Evolutionary conservation across 1,140 invertebrate species (phyloP).

Genomic region (Aleiodes sp.): DNA sequence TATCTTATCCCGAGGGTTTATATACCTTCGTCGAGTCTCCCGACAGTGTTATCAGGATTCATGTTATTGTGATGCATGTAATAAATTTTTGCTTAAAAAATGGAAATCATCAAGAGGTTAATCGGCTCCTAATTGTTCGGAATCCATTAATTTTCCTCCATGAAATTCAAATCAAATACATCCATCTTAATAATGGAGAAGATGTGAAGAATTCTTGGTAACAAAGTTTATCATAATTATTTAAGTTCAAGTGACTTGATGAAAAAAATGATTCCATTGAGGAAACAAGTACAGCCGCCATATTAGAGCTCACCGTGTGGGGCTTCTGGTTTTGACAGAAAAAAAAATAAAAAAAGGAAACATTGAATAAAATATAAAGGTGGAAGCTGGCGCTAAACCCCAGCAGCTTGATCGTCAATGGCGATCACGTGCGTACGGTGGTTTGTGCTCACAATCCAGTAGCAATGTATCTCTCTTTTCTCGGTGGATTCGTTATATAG

Average conservation of each 20-base stretch:
- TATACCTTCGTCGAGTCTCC: not conserved
- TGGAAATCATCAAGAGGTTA: no score
- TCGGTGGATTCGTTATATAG: not conserved
- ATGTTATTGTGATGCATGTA: no score
- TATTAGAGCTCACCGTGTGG: slow-evolving; percentile 7
- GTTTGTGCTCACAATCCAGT: slow-evolving; percentile 21
- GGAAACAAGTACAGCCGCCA: not conserved
- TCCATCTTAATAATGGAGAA: no score
- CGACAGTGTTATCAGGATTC: slow-evolving; percentile 1
- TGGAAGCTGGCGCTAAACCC: slow-evolving; percentile 21
- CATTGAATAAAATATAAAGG: slow-evolving; percentile 24
- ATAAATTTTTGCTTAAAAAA: no score
- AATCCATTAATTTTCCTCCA: no score
- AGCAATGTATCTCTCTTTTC: slow-evolving; percentile 20
- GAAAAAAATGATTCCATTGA: not conserved
- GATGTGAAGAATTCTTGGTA: no score
- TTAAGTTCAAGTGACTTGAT: no score
- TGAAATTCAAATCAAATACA: no score
- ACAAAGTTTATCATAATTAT: no score
- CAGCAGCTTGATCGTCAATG: slow-evolving; percentile 49
- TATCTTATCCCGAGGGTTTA: slow-evolving; percentile 15
- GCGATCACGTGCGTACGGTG: slow-evolving; percentile 48
- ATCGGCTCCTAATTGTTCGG: no score
- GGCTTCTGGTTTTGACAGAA: slow-evolving; percentile 10
- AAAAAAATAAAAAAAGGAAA: slow-evolving; percentile 47